Percentiles rank a stretch among this genome's conserved stretches.
Conservation (phyloP, 2,113 vertebrate species). For the Rhinolophus ferrumequinum region DNA sequence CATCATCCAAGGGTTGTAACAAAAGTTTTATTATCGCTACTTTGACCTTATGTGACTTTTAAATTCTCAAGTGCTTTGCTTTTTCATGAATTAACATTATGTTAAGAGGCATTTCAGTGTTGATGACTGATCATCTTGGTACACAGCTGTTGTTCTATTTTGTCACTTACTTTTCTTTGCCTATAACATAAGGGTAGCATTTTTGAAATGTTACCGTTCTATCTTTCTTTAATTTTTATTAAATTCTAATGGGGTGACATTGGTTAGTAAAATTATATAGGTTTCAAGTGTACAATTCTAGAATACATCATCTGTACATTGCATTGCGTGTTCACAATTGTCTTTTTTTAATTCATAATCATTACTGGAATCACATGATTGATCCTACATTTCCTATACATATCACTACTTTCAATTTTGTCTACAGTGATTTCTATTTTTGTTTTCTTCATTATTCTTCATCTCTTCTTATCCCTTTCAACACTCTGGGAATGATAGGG, state of each 20-base stretch:
- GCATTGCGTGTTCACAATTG: no score
- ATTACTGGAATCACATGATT: background rate
- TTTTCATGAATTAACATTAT: background rate
- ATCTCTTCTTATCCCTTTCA: background rate
- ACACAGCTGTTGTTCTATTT: background rate
- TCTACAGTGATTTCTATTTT: background rate
- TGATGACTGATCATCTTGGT: background rate
- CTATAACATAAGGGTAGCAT: background rate
- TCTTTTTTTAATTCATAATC: background rate
- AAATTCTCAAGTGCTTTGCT: background rate
- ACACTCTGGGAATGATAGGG: background rate
- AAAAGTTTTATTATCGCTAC: background rate
- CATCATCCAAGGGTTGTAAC: background rate
- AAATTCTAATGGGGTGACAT: no score
- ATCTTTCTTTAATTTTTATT: background rate
- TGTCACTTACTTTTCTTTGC: background rate
- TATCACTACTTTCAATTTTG: background rate
- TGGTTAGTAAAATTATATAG: no score
- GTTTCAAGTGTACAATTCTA: no score
- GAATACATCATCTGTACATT: no score
- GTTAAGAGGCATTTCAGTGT: background rate
- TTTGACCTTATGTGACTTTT: background rate
- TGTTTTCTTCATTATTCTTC: conserved; percentile 30
- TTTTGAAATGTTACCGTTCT: background rate
- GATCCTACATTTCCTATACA: background rate